Base-by-base conservation (phyloP, 1,140 invertebrate genomes). In the Goniozus legneri region DNA sequence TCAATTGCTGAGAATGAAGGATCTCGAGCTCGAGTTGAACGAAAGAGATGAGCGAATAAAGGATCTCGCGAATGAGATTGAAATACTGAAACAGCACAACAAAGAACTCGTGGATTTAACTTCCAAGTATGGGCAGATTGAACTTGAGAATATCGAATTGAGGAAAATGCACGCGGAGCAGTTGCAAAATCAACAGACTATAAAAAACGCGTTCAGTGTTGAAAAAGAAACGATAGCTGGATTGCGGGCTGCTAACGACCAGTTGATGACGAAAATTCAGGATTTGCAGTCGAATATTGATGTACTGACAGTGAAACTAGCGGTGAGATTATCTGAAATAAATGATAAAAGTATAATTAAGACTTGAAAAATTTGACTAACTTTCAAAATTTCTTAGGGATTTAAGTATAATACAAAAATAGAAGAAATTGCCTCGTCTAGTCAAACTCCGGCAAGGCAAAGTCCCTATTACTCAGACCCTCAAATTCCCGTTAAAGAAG, bases 281-380 rank as follows among this genome's bases (percentile, higher is more conserved):
- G 68, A 74, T 6, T 44, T 73, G n/a, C 72, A 76, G 32, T 57
- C 44, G 33, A 69, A 67, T 27, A 69, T 75, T 19, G 73, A 76
- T 30, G 48, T 39, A 6, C 49, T 75, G 41, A 67, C 62, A 8
- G 58, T 71, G 41, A 64, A 75, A 55, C 46, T 72, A 16, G 56
- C 58, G 61, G 73, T 76, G 52, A 63, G 47, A 60, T n/a, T n/a
- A n/a, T n/a, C n/a, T n/a, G 24, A 27, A 27, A 27, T 27, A 6
- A n/a, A n/a, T n/a, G n/a, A 27, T 27, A 27, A 27, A 27, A 27
- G 24, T 10, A 6, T 27, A 4, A 27, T 27, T 27, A 27, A 27
- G n/a, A n/a, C n/a, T n/a, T n/a, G n/a, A n/a, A n/a, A n/a, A n/a
- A n/a, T n/a, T n/a, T n/a, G n/a, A n/a, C n/a, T n/a, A n/a, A n/a